A percentile compares a stretch with the other conserved stretches of the same genome.
Conservation (phyloP, 1,140 invertebrate genomes). For the Dreissena polymorpha region DNA sequence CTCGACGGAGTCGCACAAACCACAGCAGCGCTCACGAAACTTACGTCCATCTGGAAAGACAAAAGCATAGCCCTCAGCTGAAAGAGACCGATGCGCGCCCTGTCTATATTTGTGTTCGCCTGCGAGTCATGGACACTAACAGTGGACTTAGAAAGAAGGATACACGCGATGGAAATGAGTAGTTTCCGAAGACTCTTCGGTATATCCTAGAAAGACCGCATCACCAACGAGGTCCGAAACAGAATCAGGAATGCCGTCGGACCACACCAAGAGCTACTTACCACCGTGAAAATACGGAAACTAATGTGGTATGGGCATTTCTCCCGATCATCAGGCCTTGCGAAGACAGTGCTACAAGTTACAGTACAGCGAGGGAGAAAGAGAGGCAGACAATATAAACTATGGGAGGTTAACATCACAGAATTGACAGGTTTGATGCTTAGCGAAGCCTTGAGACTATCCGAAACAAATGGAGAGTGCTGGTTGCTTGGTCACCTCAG, state of each 20-base stretch:
- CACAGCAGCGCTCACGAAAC: too few species aligned
- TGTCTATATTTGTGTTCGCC: too few species aligned
- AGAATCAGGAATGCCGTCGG: conserved; percentile 5
- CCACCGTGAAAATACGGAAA: conserved; percentile 19
- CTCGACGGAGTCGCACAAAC: too few species aligned
- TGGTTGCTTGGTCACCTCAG: too few species aligned
- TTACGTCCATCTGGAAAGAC: too few species aligned
- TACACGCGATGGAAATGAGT: not conserved
- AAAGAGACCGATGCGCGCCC: too few species aligned
- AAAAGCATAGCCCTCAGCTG: too few species aligned
- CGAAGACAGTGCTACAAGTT: conserved; percentile 31
- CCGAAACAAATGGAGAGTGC: too few species aligned
- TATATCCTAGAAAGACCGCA: conserved; percentile 19
- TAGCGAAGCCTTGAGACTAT: too few species aligned
- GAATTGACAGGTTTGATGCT: too few species aligned
- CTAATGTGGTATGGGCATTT: conserved; percentile 27
- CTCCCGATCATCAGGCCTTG: conserved; percentile 25
- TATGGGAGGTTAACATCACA: not conserved
- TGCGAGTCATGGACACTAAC: too few species aligned
- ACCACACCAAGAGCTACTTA: conserved; percentile 7
- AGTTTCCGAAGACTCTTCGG: not conserved
- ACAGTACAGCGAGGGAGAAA: conserved; percentile 1
- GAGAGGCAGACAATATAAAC: not conserved
- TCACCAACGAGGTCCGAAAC: conserved; percentile 1
- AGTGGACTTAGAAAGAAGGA: not conserved